Conservation (phyloP, 2,888 invertebrate species). For the Drosophila austrosaltans region DNA sequence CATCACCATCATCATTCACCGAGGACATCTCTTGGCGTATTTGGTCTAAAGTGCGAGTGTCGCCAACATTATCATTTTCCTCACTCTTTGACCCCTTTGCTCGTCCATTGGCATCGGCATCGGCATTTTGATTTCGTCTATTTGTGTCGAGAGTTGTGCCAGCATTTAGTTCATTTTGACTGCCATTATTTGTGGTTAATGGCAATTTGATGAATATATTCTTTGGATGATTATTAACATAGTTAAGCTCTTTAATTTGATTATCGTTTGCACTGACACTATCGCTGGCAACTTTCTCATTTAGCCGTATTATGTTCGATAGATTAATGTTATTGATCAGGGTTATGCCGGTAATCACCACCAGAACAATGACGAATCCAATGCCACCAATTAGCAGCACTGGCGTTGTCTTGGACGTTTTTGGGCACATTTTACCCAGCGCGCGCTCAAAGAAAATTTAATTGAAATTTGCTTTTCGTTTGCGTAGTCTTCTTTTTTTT, state of each 20-base stretch:
- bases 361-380: slow-evolving; percentile 84
- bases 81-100: slow-evolving; percentile 14
- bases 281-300: slow-evolving; percentile 83
- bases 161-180: not conserved
- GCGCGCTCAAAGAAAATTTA: not conserved
- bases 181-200: slow-evolving; percentile 2
- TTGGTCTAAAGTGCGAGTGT: slow-evolving; percentile 48
- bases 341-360: slow-evolving; percentile 85
- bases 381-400: slow-evolving; percentile 82
- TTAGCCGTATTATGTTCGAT: slow-evolving; percentile 82
- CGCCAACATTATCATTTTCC: slow-evolving; percentile 30
- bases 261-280: slow-evolving; percentile 79
- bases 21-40: slow-evolving; percentile 58
- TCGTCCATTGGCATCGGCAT: slow-evolving; percentile 19
- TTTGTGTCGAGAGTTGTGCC: not conserved
- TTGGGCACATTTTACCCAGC: slow-evolving; percentile 77
- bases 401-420: slow-evolving; percentile 81
- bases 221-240: slow-evolving; percentile 81
- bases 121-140: too few species aligned
- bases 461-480: slow-evolving; percentile 14
- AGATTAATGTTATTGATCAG: slow-evolving; percentile 83
- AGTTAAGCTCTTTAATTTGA: slow-evolving; percentile 78
- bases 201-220: slow-evolving; percentile 68
- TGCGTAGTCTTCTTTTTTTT: slow-evolving; percentile 6
- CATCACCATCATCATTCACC: slow-evolving; percentile 5